These are phyloP conservation scores for Misgurnus mizolepis DNA, from an alignment of 2,113 vertebrate genomes.

Conservation along the genomic window DNA sequence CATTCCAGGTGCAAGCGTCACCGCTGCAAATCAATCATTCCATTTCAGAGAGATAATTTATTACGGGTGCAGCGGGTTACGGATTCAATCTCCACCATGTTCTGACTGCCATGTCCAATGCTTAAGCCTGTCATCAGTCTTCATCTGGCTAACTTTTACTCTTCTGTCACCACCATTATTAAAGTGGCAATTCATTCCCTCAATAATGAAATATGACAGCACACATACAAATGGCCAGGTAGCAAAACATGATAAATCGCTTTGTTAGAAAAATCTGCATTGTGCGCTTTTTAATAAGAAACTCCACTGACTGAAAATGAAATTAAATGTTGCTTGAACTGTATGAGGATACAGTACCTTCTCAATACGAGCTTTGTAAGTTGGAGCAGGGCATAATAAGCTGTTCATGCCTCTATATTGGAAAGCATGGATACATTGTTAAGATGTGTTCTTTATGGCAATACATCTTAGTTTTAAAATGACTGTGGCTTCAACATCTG, in stretches of 20 bases:
- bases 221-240: slow-evolving; percentile 82
- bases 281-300: slow-evolving; percentile 67
- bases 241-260: slow-evolving; percentile 91
- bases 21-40: slow-evolving; percentile 95
- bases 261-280: slow-evolving; percentile 79
- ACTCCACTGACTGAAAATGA: slow-evolving; percentile 56
- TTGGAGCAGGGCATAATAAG: not conserved
- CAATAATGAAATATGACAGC: slow-evolving; percentile 95
- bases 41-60: slow-evolving; percentile 93
- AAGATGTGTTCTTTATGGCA: not conserved
- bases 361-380: slow-evolving; percentile 29
- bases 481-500: too few relatives aligned
- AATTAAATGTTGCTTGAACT: slow-evolving; percentile 53
- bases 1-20: slow-evolving; percentile 80
- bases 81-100: slow-evolving; percentile 87
- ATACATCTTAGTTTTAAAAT: slow-evolving; percentile 22
- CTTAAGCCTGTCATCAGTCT: slow-evolving; percentile 90
- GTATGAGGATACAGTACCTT: slow-evolving; percentile 59
- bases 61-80: slow-evolving; percentile 90
- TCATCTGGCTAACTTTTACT: slow-evolving; percentile 83
- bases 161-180: slow-evolving; percentile 83
- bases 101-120: slow-evolving; percentile 85
- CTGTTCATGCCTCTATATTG: not conserved
- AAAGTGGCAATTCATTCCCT: slow-evolving; percentile 89
- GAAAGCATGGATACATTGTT: slow-evolving; percentile 15